Evolutionary conservation across 2,888 invertebrate genomes (phyloP), one percentile per base, ranked within the genome.

Genomic region (Aphrophora alni): DNA sequence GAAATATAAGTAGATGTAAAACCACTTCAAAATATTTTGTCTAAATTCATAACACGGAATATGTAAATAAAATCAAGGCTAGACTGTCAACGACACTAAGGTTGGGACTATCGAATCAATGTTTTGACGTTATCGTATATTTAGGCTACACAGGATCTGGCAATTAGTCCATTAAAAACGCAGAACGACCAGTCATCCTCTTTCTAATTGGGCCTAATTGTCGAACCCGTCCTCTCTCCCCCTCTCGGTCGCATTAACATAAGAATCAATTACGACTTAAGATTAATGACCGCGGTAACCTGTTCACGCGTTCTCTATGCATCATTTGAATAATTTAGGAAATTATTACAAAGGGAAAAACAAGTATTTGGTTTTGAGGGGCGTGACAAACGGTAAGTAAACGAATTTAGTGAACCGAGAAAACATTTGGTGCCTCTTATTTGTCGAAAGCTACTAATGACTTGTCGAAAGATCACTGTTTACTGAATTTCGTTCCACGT

Each of bases 161-260:
- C 8, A 8, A 33, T 33, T 8, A 33, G n/a, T 59, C 59, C 59
- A 59, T 59, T 59, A 59, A 59, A 21, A 21, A 59, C 71, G 28
- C 71, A 74, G 74, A 25, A 14, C 38, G 74, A 14, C 74, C 74
- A 74, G 74, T 74, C 74, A 74, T 74, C 75, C 75, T 51, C 26
- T 24, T 21, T 71, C 77, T 77, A 77, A 77, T 77, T 71, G 71
- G 70, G 24, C 71, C 77, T 77, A 77, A 77, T 77, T 77, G 77
- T 71, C 38, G 68, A 38, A 25, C 71, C 77, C 38, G 25, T n/a
- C n/a, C n/a, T n/a, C n/a, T n/a, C n/a, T n/a, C n/a, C 14, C 77
- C 51, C 68, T 68, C 68, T 68, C 38, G 25, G 38, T 38, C 74
- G 28, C 77, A 69, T 77, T 77, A 77, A 38, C 77, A 77, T 77